Evolutionary conservation across 2,797 vertebrate species (phyloP).

Genomic region (Borostomias antarcticus): DNA sequence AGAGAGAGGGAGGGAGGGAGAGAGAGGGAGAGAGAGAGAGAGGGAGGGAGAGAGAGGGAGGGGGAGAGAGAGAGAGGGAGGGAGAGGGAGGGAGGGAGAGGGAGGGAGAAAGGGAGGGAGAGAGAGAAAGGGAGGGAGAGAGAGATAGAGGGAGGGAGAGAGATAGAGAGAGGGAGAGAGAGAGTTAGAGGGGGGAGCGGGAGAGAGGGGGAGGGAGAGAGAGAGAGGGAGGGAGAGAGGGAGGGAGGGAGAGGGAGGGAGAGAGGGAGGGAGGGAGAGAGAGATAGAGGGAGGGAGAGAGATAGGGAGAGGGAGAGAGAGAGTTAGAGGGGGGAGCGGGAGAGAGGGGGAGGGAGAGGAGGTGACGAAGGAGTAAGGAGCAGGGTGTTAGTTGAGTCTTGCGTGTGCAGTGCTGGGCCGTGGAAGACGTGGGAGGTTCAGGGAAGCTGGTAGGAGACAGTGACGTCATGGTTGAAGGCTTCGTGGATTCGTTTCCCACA

Average conservation of each 20-base stretch:
- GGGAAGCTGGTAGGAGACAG: too few relatives aligned
- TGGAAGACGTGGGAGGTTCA: too few relatives aligned
- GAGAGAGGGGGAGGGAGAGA: slow-evolving; percentile 26
- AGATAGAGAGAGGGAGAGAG: too few relatives aligned
- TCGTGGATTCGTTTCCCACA: not conserved
- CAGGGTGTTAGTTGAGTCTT: too few relatives aligned
- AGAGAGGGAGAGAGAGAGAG: not conserved
- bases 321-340: not conserved
- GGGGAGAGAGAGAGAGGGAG: slow-evolving; percentile 29
- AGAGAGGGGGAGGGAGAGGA: too few relatives aligned
- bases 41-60: slow-evolving; percentile 37
- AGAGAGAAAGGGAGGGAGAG: slow-evolving; percentile 23
- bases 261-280: too few relatives aligned
- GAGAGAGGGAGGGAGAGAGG: slow-evolving; percentile 10
- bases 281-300: not conserved
- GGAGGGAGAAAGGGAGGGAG: slow-evolving; percentile 36
- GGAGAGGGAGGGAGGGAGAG: slow-evolving; percentile 26
- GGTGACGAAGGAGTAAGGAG: too few relatives aligned
- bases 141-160: too few relatives aligned
- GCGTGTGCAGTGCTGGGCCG: too few relatives aligned
- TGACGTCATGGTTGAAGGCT: too few relatives aligned
- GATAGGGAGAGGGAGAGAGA: not conserved
- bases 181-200: slow-evolving; percentile 29
- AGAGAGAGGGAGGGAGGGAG: not conserved
- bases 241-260: slow-evolving; percentile 12